Evolutionary conservation across 2,888 invertebrate species (phyloP), one percentile per base, ranked within the genome.

Genomic region (Stenodera caucasica): DNA sequence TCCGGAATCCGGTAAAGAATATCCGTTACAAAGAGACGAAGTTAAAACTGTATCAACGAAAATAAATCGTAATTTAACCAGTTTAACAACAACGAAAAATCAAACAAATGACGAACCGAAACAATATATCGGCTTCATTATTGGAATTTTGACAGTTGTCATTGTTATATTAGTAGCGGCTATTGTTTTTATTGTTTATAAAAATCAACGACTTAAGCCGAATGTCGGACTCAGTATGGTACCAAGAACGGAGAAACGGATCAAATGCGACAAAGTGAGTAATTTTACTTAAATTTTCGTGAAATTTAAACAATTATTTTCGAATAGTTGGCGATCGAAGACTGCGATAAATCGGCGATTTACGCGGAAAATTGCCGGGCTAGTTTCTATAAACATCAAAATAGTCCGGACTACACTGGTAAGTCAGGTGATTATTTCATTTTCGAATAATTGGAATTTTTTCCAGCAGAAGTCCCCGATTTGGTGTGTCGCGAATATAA

Each of bases 81-180:
- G 63, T 57, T 55, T 58, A 52, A 37, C 58, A 32, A 60, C 66
- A 32, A 60, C 65, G 54, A 70, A 67, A 54, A 57, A 57, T 56
- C 65, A 63, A 62, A 64, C 83, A 70, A 82, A 82, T 80, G 82
- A 84, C 80, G 81, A 85, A 75, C 82, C 84, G 66, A 85, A 83
- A 75, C 83, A 84, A 65, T 84, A 86, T 79, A 86, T 88, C 70
- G 88, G 88, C 65, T 82, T 87, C 70, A 84, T 90, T 74, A 89
- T 90, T 72, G 89, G 89, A 53, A 84, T 88, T 58, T 82, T 91
- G 71, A 87, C 88, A 49, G 88, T 89, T 55, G 87, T 90, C 71
- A 89, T 91, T 72, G 81, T 90, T 65, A 82, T 91, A 73, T 83
- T 90, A 60, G 84, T 88, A 65, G 86, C 85, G 50, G 86, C 89